These are phyloP conservation scores for Maniola jurtina DNA, from an alignment of 1,140 invertebrate species.

Conservation along the genomic window DNA sequence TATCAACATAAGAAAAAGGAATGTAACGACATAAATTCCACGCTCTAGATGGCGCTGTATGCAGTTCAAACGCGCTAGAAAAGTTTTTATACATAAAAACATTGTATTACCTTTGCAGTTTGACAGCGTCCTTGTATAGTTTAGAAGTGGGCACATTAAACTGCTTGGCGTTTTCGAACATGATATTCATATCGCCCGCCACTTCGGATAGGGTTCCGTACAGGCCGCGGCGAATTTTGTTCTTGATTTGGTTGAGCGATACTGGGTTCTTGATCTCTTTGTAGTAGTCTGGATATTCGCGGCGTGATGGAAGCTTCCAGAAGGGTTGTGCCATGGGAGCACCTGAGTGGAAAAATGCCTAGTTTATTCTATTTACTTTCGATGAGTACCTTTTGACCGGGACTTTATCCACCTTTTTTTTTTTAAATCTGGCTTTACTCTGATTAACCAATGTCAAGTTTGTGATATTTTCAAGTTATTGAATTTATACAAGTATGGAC, in stretches of 20 bases:
- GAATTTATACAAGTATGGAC: too few relatives aligned
- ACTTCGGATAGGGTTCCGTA: slow-evolving; percentile 94
- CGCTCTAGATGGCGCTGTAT: too few relatives aligned
- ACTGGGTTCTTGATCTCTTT: slow-evolving; percentile 97
- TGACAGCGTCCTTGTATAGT: slow-evolving; percentile 88
- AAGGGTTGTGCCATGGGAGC: slow-evolving; percentile 92
- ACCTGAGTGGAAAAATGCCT: slow-evolving; percentile 60
- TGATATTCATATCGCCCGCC: slow-evolving; percentile 97
- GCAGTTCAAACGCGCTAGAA: too few relatives aligned
- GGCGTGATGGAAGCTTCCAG: slow-evolving; percentile 93
- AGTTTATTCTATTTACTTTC: too few relatives aligned
- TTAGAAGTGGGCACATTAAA: slow-evolving; percentile 94
- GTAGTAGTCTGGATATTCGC: slow-evolving; percentile 98
- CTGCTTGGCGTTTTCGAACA: slow-evolving; percentile 98
- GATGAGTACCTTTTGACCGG: too few relatives aligned
- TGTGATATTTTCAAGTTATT: too few relatives aligned
- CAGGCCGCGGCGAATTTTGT: slow-evolving; percentile 91
- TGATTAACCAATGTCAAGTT: too few relatives aligned
- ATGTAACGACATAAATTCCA: too few relatives aligned
- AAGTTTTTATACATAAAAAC: too few relatives aligned
- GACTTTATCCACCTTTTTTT: too few relatives aligned
- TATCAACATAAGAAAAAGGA: too few relatives aligned
- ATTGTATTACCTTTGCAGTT: slow-evolving; percentile 73
- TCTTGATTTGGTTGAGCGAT: slow-evolving; percentile 94
- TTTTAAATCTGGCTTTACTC: too few relatives aligned